Conservation (phyloP, 2,797 vertebrate species). For the Falco cherrug region DNA sequence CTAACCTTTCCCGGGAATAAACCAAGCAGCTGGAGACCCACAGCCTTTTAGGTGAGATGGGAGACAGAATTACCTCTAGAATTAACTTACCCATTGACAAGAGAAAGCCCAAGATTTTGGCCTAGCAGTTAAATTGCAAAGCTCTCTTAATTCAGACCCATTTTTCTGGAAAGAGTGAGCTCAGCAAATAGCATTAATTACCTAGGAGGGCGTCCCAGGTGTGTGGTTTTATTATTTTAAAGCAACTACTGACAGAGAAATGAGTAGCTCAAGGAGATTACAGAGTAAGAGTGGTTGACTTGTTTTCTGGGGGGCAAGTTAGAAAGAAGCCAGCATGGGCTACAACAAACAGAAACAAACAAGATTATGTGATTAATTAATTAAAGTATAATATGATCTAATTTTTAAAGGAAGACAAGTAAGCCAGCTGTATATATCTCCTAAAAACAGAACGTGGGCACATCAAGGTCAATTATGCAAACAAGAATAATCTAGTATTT, state of each 20-base stretch:
- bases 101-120: background rate
- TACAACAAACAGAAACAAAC: background rate
- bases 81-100: background rate
- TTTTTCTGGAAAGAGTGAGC: background rate
- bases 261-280: background rate
- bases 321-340: background rate
- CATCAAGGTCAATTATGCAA: background rate
- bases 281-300: background rate
- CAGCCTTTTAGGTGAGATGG: background rate
- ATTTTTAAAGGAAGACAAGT: background rate
- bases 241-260: background rate
- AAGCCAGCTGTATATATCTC: background rate
- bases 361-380: background rate
- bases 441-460: background rate
- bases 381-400: background rate
- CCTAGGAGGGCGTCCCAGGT: background rate
- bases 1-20: background rate
- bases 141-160: background rate
- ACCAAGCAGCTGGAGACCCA: background rate
- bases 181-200: background rate
- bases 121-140: background rate
- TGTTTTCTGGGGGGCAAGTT: background rate
- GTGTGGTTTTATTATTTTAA: background rate
- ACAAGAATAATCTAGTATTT: background rate
- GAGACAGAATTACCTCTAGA: background rate